Conservation (phyloP, 1,140 invertebrate genomes). For the Drosophila orosa region DNA sequence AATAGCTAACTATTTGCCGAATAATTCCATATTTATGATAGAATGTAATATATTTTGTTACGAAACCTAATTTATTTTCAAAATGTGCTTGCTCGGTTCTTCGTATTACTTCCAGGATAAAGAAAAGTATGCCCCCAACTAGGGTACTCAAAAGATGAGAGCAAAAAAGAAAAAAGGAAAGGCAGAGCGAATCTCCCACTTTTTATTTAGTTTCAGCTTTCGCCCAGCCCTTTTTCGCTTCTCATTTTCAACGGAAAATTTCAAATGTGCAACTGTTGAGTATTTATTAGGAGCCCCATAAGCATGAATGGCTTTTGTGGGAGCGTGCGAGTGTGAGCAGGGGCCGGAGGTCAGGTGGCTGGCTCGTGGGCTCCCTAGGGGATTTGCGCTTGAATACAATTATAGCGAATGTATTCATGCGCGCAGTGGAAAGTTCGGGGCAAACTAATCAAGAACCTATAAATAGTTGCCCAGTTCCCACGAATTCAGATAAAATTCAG, state of each 20-base stretch:
- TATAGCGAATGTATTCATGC: slow-evolving; percentile 56
- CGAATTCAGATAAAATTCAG: slow-evolving; percentile 31
- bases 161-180: not conserved
- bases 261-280: slow-evolving; percentile 78
- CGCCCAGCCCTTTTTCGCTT: slow-evolving; percentile 31
- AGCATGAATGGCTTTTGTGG: slow-evolving; percentile 22
- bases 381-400: slow-evolving; percentile 65
- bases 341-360: slow-evolving; percentile 14
- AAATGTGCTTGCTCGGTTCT: too few relatives aligned
- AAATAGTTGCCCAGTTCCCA: slow-evolving; percentile 38
- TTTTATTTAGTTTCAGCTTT: slow-evolving; percentile 51
- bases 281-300: slow-evolving; percentile 60
- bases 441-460: slow-evolving; percentile 52
- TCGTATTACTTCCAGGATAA: too few relatives aligned
- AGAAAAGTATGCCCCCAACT: not conserved
- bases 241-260: slow-evolving; percentile 60
- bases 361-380: slow-evolving; percentile 47
- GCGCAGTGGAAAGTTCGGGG: slow-evolving; percentile 40
- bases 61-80: too few relatives aligned
- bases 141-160: not conserved
- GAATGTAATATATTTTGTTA: too few relatives aligned
- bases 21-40: not conserved
- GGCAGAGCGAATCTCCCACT: slow-evolving; percentile 6
- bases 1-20: not conserved
- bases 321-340: not conserved